phyloP scores from a whole-genome alignment of 2,888 invertebrate genomes.

The Conistra vaccinii region DNA sequence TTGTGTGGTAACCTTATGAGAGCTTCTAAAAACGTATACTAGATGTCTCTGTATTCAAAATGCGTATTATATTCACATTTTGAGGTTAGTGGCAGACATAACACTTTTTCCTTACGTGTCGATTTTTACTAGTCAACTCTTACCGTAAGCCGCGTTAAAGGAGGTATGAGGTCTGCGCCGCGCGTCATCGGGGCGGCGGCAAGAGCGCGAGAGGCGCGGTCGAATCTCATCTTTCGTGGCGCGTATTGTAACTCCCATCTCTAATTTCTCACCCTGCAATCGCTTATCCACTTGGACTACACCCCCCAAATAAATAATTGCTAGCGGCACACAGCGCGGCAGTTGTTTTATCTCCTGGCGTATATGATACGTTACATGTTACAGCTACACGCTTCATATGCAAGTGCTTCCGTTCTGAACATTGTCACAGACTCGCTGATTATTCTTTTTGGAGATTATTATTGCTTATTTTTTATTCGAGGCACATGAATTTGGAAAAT shows the following conservation, averaged over 20 bases:
- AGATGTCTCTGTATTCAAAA: too few relatives aligned
- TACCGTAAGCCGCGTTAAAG: too few relatives aligned
- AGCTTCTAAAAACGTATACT: too few relatives aligned
- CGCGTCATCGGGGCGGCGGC: too few relatives aligned
- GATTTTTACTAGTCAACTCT: too few relatives aligned
- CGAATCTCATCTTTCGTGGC: too few relatives aligned
- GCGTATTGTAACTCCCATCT: background rate
- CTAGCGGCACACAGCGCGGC: conserved; percentile 63
- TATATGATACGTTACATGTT: conserved; percentile 64
- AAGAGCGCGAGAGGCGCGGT: too few relatives aligned
- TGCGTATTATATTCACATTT: too few relatives aligned
- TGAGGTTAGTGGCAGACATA: too few relatives aligned
- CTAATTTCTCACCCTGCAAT: conserved; percentile 25
- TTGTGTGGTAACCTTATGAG: too few relatives aligned
- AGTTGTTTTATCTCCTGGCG: conserved; percentile 71
- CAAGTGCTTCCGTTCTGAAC: conserved; percentile 43
- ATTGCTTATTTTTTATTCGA: conserved; percentile 16
- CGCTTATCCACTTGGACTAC: conserved; percentile 26
- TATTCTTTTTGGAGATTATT: conserved; percentile 28
- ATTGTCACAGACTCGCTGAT: conserved; percentile 23
- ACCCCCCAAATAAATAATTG: conserved; percentile 72
- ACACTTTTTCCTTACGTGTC: too few relatives aligned
- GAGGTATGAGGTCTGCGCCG: too few relatives aligned
- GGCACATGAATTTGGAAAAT: background rate
- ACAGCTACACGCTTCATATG: conserved; percentile 52